These are phyloP conservation scores for Gymnodraco acuticeps DNA, from an alignment of 2,797 vertebrate genomes.

Conservation along the genomic window DNA sequence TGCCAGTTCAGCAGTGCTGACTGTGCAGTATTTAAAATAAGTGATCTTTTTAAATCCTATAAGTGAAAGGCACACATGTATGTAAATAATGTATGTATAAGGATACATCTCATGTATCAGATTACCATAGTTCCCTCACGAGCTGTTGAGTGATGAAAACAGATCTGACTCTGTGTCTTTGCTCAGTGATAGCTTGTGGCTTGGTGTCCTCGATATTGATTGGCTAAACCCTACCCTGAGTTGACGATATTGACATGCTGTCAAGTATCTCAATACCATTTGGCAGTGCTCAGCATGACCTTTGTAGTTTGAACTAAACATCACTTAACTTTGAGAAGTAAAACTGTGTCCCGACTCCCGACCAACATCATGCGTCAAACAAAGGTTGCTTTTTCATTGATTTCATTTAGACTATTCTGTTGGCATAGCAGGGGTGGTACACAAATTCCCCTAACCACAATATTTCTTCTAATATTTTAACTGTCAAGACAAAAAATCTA, in stretches of 20 bases:
- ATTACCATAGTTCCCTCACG: constrained; percentile 38
- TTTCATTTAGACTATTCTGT: not conserved
- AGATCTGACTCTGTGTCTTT: constrained; percentile 37
- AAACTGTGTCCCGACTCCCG: not conserved
- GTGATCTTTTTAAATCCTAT: not conserved
- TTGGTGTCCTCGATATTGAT: constrained; percentile 45
- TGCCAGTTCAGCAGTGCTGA: constrained; percentile 35
- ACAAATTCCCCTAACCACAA: too few species aligned
- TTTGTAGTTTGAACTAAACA: constrained; percentile 37
- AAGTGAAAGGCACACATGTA: constrained; percentile 1
- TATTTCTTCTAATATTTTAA: not conserved
- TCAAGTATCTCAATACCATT: constrained; percentile 16
- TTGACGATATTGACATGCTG: constrained; percentile 49
- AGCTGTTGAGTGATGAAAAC: constrained; percentile 43
- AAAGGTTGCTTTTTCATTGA: not conserved
- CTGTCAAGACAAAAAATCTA: not conserved
- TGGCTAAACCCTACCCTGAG: constrained; percentile 21
- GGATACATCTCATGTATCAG: constrained; percentile 25
- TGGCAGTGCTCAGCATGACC: constrained; percentile 33
- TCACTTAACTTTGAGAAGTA: constrained; percentile 1
- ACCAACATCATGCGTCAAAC: not conserved
- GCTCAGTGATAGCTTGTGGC: constrained; percentile 17
- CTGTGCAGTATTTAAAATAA: constrained; percentile 18
- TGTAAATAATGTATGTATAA: constrained; percentile 30
- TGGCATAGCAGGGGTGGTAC: not conserved